Conservation (phyloP, 2,797 vertebrate genomes). For the Florisuga fusca region DNA sequence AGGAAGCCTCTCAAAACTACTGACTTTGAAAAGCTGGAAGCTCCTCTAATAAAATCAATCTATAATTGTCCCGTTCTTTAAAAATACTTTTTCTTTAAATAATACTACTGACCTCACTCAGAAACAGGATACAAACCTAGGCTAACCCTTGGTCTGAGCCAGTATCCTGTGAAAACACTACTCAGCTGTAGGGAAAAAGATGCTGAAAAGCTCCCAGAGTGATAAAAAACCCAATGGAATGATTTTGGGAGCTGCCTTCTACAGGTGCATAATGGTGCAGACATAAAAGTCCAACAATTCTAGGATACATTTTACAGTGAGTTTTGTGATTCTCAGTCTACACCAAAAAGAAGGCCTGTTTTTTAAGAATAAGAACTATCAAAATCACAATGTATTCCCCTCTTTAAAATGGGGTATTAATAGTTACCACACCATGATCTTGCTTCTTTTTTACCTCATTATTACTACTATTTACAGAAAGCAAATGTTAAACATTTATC, state of each 20-base stretch:
- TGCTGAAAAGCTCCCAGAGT: neutral
- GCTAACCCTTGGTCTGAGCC: neutral
- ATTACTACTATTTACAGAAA: neutral
- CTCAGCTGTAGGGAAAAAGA: neutral
- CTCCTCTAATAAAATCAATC: neutral
- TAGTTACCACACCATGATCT: neutral
- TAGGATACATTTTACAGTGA: neutral
- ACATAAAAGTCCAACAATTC: neutral
- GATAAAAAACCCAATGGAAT: neutral
- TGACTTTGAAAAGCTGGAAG: neutral
- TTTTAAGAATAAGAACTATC: neutral
- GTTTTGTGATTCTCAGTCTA: neutral
- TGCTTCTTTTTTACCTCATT: rapidly evolving
- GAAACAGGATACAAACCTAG: neutral
- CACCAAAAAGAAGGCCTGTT: neutral
- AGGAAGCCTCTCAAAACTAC: neutral
- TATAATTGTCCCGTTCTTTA: neutral
- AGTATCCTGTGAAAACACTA: neutral
- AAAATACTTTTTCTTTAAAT: neutral
- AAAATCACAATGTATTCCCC: neutral
- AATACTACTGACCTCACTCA: neutral
- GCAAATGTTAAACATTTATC: neutral
- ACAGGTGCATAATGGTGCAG: neutral
- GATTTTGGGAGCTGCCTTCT: neutral
- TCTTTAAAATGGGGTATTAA: neutral